Conservation (phyloP, 2,888 invertebrate genomes). For the Limnephilus auricula region DNA sequence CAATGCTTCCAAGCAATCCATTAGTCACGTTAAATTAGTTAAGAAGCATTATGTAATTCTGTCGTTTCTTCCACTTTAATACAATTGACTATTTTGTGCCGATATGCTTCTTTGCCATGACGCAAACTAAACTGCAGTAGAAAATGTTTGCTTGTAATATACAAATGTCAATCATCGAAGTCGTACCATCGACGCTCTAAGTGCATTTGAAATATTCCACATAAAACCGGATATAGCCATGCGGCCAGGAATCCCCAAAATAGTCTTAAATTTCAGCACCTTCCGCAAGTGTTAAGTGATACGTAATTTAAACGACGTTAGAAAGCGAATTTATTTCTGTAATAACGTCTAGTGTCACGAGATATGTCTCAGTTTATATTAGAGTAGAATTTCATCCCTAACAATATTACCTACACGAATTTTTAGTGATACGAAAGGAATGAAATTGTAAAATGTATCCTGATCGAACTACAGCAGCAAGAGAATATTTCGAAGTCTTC, state of each 20-base stretch:
- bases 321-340: background rate
- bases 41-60: background rate
- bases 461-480: background rate
- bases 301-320: background rate
- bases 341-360: background rate
- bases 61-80: background rate
- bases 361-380: background rate
- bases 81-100: background rate
- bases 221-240: background rate
- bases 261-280: background rate
- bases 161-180: background rate
- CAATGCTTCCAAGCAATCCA: background rate
- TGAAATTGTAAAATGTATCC: background rate
- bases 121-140: background rate
- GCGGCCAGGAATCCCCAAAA: background rate
- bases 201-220: background rate
- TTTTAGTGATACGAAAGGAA: background rate
- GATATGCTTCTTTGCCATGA: background rate
- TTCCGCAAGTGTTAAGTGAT: background rate
- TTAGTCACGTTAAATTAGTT: background rate
- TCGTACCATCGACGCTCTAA: background rate
- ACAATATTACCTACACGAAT: background rate
- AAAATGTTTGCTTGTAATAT: background rate
- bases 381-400: background rate
- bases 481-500: background rate